A percentile compares a stretch with the other conserved stretches of the same genome.
Conservation (phyloP, 2,113 vertebrate species). For the Rhinolophus sinicus region DNA sequence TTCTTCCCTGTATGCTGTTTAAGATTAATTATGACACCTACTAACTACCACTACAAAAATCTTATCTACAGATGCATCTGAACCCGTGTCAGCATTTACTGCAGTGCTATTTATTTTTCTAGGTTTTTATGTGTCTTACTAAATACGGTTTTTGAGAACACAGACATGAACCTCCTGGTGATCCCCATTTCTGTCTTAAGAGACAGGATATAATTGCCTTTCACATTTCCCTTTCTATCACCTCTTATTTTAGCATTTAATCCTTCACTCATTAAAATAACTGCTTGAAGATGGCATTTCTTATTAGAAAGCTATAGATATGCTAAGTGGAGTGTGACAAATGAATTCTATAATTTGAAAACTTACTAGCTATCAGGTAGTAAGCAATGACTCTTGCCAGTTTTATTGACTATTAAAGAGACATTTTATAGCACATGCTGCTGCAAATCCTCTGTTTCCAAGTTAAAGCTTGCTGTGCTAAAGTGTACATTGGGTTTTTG, state of each 20-base stretch:
- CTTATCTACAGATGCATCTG: not conserved
- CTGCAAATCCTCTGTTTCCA: slow-evolving; percentile 56
- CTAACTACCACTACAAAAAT: not conserved
- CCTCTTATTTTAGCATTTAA: slow-evolving; percentile 77
- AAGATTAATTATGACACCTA: slow-evolving; percentile 29
- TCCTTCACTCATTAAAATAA: slow-evolving; percentile 80
- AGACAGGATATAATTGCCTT: slow-evolving; percentile 65
- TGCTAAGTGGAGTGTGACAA: slow-evolving; percentile 80
- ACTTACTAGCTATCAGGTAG: slow-evolving; percentile 71
- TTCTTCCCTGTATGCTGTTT: not conserved
- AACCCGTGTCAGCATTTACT: not conserved
- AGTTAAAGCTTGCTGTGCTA: not conserved
- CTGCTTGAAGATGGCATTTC: slow-evolving; percentile 69
- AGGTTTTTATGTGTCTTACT: not conserved
- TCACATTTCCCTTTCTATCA: slow-evolving; percentile 56
- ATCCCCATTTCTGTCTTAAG: slow-evolving; percentile 39
- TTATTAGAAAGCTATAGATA: slow-evolving; percentile 74
- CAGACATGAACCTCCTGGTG: slow-evolving; percentile 5
- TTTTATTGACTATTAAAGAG: slow-evolving; percentile 81
- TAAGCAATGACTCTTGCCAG: slow-evolving; percentile 65
- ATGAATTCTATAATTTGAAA: slow-evolving; percentile 83
- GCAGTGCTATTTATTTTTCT: not conserved
- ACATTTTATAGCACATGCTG: slow-evolving; percentile 61
- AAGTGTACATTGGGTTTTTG: slow-evolving; percentile 25
- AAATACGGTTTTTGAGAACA: slow-evolving; percentile 48